Evolutionary conservation across 2,797 vertebrate genomes (phyloP).

Genomic region (Pseudocheirus occidentalis): DNA sequence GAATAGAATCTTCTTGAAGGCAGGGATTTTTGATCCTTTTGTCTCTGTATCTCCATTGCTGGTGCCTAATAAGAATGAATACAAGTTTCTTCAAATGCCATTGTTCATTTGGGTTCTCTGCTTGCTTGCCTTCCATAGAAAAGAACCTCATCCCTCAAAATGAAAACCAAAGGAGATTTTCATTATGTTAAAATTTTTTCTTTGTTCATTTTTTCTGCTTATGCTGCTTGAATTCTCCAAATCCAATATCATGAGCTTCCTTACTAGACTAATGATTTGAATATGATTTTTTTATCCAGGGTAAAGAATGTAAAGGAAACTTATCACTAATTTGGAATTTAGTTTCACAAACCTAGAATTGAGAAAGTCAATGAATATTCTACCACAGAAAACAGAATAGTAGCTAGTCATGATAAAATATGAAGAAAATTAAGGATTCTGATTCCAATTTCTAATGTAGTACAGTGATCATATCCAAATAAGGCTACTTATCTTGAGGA

Average conservation of each 20-base stretch:
- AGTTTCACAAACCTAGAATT: slow-evolving; percentile 39
- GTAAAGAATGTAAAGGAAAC: slow-evolving; percentile 48
- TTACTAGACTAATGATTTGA: slow-evolving; percentile 44
- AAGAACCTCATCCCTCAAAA: slow-evolving; percentile 30
- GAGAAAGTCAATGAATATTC: slow-evolving; percentile 60
- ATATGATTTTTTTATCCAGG: slow-evolving; percentile 17
- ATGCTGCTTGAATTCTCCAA: slow-evolving; percentile 49
- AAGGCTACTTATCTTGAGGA: slow-evolving; percentile 47
- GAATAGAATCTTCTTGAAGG: neutral
- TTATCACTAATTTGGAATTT: slow-evolving; percentile 4
- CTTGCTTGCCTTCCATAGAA: slow-evolving; percentile 22
- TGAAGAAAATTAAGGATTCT: slow-evolving; percentile 54
- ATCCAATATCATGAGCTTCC: slow-evolving; percentile 50
- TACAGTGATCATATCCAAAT: slow-evolving; percentile 52
- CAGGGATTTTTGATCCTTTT: neutral
- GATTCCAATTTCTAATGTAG: slow-evolving; percentile 61
- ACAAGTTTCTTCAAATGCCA: slow-evolving; percentile 9
- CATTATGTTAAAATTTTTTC: slow-evolving; percentile 52
- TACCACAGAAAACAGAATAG: slow-evolving; percentile 60
- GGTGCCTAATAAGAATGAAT: neutral
- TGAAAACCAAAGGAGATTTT: slow-evolving; percentile 46
- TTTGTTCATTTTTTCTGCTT: slow-evolving; percentile 47
- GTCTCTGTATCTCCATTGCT: neutral
- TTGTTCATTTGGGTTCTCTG: slow-evolving; percentile 37
- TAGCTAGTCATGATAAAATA: slow-evolving; percentile 45